phyloP scores from a whole-genome alignment of 2,888 invertebrate species.

The Acanthosepion pharaonis region DNA sequence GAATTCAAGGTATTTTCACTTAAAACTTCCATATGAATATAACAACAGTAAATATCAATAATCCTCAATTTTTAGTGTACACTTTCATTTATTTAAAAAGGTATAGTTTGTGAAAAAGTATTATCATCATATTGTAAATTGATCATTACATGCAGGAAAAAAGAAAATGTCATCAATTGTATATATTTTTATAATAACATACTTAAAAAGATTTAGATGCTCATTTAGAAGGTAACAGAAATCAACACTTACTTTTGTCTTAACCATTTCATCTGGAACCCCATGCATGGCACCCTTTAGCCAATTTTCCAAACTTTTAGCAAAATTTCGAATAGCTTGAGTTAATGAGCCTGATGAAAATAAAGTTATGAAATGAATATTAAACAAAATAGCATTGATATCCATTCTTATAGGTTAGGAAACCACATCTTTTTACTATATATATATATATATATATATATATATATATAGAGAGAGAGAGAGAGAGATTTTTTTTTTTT shows the following conservation, averaged over 20 bases:
- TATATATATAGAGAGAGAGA: no score
- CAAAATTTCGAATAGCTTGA: conserved; percentile 92
- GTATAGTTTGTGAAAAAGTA: no score
- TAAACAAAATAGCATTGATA: neutral
- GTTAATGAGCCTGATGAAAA: conserved; percentile 83
- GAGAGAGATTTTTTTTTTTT: no score
- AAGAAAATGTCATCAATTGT: neutral
- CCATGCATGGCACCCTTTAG: conserved; percentile 86
- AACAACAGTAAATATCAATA: no score
- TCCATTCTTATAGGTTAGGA: neutral
- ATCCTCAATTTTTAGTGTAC: no score
- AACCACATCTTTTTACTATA: no score
- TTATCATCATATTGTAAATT: neutral
- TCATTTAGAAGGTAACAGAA: neutral
- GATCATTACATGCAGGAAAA: neutral
- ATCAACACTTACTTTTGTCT: conserved; percentile 81
- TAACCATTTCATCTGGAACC: conserved; percentile 86
- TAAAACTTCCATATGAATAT: no score
- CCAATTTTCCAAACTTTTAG: conserved; percentile 91
- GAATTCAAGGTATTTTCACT: no score
- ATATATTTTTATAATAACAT: neutral
- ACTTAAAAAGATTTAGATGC: neutral
- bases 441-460: no score
- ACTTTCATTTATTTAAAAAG: no score
- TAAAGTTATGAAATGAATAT: neutral